These are phyloP conservation scores for Drosophila lacertosa DNA, from an alignment of 1,140 invertebrate species.

Conservation along the genomic window DNA sequence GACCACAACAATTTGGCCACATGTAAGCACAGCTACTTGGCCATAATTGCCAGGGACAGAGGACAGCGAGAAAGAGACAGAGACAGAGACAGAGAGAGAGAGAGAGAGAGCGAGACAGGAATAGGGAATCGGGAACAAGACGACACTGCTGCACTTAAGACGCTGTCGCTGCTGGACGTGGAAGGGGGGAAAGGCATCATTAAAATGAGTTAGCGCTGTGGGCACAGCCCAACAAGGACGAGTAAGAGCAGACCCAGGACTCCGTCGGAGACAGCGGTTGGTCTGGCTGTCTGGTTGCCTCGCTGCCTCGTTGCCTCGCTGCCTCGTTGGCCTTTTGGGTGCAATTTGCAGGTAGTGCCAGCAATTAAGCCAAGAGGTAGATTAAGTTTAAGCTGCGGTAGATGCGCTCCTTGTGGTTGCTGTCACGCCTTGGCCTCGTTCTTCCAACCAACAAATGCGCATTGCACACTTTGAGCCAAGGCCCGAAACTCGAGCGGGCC, in stretches of 20 bases:
- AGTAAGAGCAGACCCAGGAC: constrained; percentile 10
- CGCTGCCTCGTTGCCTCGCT: constrained; percentile 31
- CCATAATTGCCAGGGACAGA: constrained; percentile 70
- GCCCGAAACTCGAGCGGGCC: neutral
- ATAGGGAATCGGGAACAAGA: constrained; percentile 25
- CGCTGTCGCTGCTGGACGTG: constrained; percentile 34
- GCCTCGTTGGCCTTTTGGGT: constrained; percentile 75
- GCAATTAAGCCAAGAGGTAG: constrained; percentile 81
- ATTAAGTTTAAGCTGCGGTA: constrained; percentile 73
- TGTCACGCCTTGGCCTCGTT: neutral
- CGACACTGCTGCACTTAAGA: constrained; percentile 66
- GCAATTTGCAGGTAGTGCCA: constrained; percentile 77
- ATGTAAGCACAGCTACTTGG: constrained; percentile 78
- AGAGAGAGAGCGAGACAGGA: neutral
- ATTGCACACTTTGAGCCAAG: constrained; percentile 21
- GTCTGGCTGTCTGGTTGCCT: constrained; percentile 35
- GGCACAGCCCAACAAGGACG: constrained; percentile 27
- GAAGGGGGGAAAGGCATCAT: constrained; percentile 55
- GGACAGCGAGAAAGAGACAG: constrained; percentile 35
- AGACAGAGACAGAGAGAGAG: neutral
- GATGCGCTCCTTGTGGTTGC: constrained; percentile 35
- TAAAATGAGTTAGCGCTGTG: constrained; percentile 77
- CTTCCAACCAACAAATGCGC: constrained; percentile 23
- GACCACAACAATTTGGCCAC: constrained; percentile 82
- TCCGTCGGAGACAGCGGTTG: constrained; percentile 26